phyloP scores from a whole-genome alignment of 2,888 invertebrate genomes.

The Polymixis flavicincta region DNA sequence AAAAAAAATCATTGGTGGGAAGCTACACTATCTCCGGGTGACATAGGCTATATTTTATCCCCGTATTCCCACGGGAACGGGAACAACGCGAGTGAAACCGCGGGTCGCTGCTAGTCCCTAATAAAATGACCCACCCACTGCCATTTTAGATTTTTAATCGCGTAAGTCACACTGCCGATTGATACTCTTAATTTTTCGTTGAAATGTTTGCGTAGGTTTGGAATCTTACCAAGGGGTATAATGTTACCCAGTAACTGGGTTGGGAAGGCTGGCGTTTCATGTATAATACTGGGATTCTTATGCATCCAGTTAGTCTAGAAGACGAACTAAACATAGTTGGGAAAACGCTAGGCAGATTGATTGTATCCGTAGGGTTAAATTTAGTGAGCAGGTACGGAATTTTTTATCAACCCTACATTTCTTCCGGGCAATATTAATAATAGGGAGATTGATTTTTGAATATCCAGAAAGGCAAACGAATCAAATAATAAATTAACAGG shows the following conservation, averaged over 20 bases:
- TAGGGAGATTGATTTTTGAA: background rate
- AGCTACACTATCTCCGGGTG: too few species aligned
- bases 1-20: too few species aligned
- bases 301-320: background rate
- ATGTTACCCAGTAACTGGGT: background rate
- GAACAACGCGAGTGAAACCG: too few species aligned
- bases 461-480: background rate
- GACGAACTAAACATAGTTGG: background rate
- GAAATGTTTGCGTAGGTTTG: background rate
- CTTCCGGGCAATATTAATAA: background rate
- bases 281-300: background rate
- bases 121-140: too few species aligned
- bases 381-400: too few species aligned
- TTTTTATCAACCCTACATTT: too few species aligned
- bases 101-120: too few species aligned
- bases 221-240: background rate
- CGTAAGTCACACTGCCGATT: background rate
- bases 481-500: background rate
- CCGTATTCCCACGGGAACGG: too few species aligned
- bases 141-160: too few species aligned
- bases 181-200: conserved; percentile 2
- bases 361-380: too few species aligned
- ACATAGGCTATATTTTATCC: too few species aligned
- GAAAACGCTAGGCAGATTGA: background rate
- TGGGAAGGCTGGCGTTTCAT: background rate